These are phyloP conservation scores for Corbicula japonica DNA, from an alignment of 2,888 invertebrate species.

Conservation along the genomic window DNA sequence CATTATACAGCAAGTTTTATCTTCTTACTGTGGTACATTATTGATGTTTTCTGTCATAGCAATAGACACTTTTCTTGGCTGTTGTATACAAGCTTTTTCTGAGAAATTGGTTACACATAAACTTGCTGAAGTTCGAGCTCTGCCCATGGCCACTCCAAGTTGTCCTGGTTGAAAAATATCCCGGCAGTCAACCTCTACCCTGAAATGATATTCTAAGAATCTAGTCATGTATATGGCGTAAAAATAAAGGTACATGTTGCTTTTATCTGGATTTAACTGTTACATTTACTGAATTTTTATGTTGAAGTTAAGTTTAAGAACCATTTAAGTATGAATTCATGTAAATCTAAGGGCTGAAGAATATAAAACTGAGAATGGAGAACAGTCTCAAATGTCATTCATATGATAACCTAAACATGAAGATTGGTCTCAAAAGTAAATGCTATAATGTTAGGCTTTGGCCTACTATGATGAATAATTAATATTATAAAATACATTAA, in stretches of 20 bases:
- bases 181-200: slow-evolving; percentile 15
- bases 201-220: not conserved
- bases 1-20: not conserved
- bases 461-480: too few relatives aligned
- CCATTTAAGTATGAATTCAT: not conserved
- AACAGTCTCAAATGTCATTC: too few relatives aligned
- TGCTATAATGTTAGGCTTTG: too few relatives aligned
- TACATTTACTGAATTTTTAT: not conserved
- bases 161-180: slow-evolving; percentile 22
- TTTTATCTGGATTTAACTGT: too few relatives aligned
- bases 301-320: not conserved
- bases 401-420: too few relatives aligned
- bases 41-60: not conserved
- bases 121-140: not conserved
- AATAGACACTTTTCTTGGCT: not conserved
- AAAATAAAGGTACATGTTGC: too few relatives aligned
- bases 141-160: slow-evolving; percentile 19
- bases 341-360: not conserved
- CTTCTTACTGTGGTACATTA: too few relatives aligned
- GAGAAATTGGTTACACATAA: slow-evolving; percentile 13
- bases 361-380: too few relatives aligned
- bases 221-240: too few relatives aligned
- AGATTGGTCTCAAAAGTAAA: too few relatives aligned
- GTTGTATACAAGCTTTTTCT: not conserved
- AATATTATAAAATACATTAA: too few relatives aligned